Base-by-base conservation (phyloP, 2,113 vertebrate genomes). In the Sphaerodactylus townsendi region DNA sequence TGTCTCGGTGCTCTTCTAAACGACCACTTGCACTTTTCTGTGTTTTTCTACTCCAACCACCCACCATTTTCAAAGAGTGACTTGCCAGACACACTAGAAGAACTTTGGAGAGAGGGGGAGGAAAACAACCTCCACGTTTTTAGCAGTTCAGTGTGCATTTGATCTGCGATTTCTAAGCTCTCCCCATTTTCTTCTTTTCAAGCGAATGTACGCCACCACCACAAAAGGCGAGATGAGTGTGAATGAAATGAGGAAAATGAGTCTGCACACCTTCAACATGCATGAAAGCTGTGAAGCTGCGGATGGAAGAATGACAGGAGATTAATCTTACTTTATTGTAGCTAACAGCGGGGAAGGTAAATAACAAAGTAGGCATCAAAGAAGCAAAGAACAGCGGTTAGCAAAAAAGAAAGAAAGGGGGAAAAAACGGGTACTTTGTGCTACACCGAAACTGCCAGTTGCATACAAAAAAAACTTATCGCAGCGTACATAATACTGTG, bases 241-340 rank as follows among this genome's bases (percentile, higher is more conserved):
- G 87, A 88, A 90, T 84, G 10, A 1, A 86, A 81, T 1, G 66
- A 77, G 21, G 4, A 3, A 11, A 75, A 86, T 84, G 84, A 85
- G 30, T 72, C 64, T 15, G 1, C 62, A 79, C 37, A 13, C 25
- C 86, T 91, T 91, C 77, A 84, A 90, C 72, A 59, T 77, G 21
- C 14, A 76, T 59, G 69, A 85, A 30, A 19, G 28, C 39, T 79
- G n/a, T 77, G 76, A 89, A 86, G 28, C 62, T 48, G 66, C 83
- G 69, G 44, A 77, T 0, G 65, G 19, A 0, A 85, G 84, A 91
- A 84, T 68, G 53, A 1, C 15, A 89, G 75, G 6, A 86, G 74
- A 88, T 88, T 72, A 87, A 46, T 91, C 69, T 91, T 89, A 84
- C 39, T 91, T 89, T 88, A 83, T 88, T 85, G 77, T 84, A 84